These are phyloP conservation scores for Stratiolaelaps scimitus DNA, from an alignment of 1,140 invertebrate species.

Conservation along the genomic window DNA sequence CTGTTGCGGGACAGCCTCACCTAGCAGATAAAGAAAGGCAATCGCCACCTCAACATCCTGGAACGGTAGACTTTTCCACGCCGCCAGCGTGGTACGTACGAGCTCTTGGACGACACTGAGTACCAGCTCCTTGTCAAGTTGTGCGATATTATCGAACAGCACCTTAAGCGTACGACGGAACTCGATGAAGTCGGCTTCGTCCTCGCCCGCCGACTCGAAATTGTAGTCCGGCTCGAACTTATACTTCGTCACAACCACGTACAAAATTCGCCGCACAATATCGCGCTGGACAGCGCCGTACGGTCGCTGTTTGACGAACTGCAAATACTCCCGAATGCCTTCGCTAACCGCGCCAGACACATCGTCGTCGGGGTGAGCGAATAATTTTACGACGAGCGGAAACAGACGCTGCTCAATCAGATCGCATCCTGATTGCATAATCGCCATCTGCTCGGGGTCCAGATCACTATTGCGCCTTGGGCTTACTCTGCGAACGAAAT, in stretches of 20 bases:
- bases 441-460: not conserved
- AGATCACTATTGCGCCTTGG: not conserved
- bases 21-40: conserved; percentile 46
- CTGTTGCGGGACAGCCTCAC: conserved; percentile 40
- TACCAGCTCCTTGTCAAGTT: conserved; percentile 43
- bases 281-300: conserved; percentile 38
- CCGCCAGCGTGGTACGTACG: conserved; percentile 42
- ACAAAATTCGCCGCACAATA: conserved; percentile 41
- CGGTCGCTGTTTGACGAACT: conserved; percentile 42
- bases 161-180: conserved; percentile 49
- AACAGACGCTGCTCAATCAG: conserved; percentile 35
- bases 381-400: conserved; percentile 45
- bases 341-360: conserved; percentile 46
- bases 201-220: conserved; percentile 47
- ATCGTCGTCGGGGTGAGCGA: conserved; percentile 48
- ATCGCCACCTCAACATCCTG: conserved; percentile 48
- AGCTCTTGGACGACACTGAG: conserved; percentile 43
- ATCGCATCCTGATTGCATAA: not conserved
- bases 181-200: conserved; percentile 49
- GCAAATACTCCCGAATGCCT: conserved; percentile 48
- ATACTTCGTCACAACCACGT: conserved; percentile 46
- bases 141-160: conserved; percentile 47
- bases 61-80: conserved; percentile 44
- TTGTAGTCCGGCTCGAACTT: conserved; percentile 48
- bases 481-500: too few relatives aligned